These are phyloP conservation scores for Microplitis mediator DNA, from an alignment of 1,140 invertebrate genomes.

Conservation along the genomic window DNA sequence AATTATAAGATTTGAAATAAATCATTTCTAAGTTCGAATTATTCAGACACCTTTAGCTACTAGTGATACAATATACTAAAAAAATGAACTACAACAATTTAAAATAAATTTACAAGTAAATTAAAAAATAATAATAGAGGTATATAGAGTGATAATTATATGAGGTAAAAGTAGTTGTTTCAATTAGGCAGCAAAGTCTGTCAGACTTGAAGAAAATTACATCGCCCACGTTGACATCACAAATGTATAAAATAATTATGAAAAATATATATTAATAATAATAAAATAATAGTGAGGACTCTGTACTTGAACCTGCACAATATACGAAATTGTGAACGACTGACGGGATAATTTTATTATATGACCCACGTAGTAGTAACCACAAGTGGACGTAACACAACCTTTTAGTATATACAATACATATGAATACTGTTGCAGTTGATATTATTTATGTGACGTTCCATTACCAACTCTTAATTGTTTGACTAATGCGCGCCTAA, in stretches of 20 bases:
- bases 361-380: background rate
- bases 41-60: no score
- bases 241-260: background rate
- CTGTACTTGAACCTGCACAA: background rate
- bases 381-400: background rate
- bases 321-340: no score
- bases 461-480: slow-evolving; percentile 60
- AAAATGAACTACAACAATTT: no score
- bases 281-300: background rate
- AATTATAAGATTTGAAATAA: no score
- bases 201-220: slow-evolving; percentile 46
- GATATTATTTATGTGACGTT: slow-evolving; percentile 61
- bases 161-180: background rate
- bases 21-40: no score
- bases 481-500: slow-evolving; percentile 54
- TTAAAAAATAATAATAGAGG: background rate
- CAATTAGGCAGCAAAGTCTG: background rate
- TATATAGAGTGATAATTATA: no score
- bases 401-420: slow-evolving; percentile 1
- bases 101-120: no score
- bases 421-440: slow-evolving; percentile 28
- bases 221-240: slow-evolving; percentile 42
- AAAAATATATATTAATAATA: background rate
- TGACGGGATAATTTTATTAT: background rate
- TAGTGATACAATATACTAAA: no score